Evolutionary conservation across 92 coral and sea anemone genomes (phyloP).

Genomic region (Porites rus): DNA sequence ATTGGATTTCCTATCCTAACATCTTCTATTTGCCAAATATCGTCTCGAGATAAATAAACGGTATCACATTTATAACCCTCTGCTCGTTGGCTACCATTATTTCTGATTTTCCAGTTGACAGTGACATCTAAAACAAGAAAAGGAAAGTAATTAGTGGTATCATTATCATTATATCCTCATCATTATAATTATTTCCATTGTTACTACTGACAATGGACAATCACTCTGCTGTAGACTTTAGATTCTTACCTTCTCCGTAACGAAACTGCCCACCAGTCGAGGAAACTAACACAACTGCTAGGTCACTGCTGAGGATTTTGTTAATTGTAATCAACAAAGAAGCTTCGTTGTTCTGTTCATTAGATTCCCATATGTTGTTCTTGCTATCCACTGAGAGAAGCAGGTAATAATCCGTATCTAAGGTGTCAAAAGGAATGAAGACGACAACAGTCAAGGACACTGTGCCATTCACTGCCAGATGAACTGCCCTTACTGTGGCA

Average conservation of each 20-base stretch:
- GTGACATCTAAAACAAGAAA: constrained; percentile 42
- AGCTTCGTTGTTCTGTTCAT: constrained; percentile 75
- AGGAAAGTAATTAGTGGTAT: too few species aligned
- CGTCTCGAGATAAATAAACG: constrained; percentile 78
- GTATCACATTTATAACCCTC: constrained; percentile 85
- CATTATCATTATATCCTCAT: not conserved
- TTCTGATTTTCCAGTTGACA: constrained; percentile 72
- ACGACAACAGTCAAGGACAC: constrained; percentile 35
- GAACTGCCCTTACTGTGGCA: constrained; percentile 31
- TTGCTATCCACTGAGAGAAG: constrained; percentile 71
- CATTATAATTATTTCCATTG: too few species aligned
- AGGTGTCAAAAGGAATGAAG: constrained; percentile 82
- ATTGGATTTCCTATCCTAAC: constrained; percentile 59
- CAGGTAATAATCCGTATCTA: constrained; percentile 73
- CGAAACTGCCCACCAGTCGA: constrained; percentile 50
- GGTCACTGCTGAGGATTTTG: constrained; percentile 69
- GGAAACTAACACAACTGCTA: constrained; percentile 71
- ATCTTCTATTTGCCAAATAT: constrained; percentile 79
- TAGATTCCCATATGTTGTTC: constrained; percentile 61
- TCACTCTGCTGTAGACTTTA: too few species aligned
- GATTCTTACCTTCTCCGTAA: constrained; percentile 61
- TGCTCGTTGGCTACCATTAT: constrained; percentile 76
- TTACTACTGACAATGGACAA: too few species aligned
- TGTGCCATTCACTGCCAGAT: constrained; percentile 50
- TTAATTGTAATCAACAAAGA: constrained; percentile 54